Conservation (phyloP, 2,888 invertebrate genomes). For the Thereva unica region DNA sequence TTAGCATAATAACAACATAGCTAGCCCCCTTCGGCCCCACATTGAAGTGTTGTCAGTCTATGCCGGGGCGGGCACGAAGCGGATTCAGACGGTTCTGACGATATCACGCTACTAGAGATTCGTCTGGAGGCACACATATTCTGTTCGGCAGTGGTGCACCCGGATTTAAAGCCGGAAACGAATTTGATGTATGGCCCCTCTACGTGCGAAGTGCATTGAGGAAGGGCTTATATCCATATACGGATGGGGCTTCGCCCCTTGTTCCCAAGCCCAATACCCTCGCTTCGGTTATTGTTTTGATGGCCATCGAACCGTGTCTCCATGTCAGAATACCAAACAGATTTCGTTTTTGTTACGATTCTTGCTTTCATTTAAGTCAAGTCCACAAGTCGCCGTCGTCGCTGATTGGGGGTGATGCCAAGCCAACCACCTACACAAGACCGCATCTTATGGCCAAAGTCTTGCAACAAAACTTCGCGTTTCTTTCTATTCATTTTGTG, state of each 20-base stretch:
- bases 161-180: constrained; percentile 14
- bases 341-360: constrained; percentile 8
- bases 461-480: too few relatives aligned
- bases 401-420: too few relatives aligned
- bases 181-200: constrained; percentile 10
- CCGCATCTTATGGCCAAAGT: too few relatives aligned
- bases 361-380: constrained; percentile 2
- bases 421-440: too few relatives aligned
- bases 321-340: constrained; percentile 16
- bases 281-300: constrained; percentile 1
- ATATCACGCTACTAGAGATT: background rate
- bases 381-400: constrained; percentile 1
- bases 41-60: too few relatives aligned
- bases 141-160: background rate
- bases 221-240: background rate
- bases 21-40: too few relatives aligned
- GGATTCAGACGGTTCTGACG: too few relatives aligned
- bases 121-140: background rate
- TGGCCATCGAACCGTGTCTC: constrained; percentile 17
- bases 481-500: too few relatives aligned
- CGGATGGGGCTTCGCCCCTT: constrained; percentile 1
- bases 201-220: background rate
- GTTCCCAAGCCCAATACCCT: background rate
- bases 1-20: too few relatives aligned
- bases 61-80: too few relatives aligned